phyloP scores from a whole-genome alignment of 2,797 vertebrate species.

The Gadopsis marmoratus region DNA sequence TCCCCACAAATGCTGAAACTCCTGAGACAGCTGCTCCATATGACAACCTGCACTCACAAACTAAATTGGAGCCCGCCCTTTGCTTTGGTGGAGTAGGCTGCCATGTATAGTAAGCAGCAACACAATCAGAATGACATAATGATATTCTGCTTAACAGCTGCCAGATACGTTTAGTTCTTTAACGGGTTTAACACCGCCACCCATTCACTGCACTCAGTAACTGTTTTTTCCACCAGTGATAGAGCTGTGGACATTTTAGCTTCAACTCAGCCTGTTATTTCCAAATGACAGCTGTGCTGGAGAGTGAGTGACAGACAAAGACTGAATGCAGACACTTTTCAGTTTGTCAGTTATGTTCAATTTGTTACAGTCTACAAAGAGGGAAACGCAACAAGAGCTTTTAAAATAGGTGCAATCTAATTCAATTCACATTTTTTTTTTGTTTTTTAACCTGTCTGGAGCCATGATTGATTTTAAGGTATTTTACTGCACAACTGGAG shows the following conservation, averaged over 20 bases:
- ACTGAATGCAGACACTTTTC: constrained; percentile 27
- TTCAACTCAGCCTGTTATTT: constrained; percentile 44
- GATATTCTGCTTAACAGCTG: constrained; percentile 37
- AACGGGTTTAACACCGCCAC: constrained; percentile 12
- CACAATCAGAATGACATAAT: constrained; percentile 48
- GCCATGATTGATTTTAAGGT: background rate
- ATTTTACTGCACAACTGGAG: background rate
- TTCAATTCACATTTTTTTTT: constrained; percentile 2
- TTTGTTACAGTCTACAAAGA: background rate
- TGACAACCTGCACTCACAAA: constrained; percentile 62
- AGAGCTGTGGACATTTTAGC: constrained; percentile 24
- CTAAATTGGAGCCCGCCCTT: constrained; percentile 39
- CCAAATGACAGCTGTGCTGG: constrained; percentile 41
- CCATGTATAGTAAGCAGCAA: constrained; percentile 10
- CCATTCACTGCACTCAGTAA: constrained; percentile 10
- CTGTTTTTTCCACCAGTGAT: constrained; percentile 8
- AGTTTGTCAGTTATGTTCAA: background rate
- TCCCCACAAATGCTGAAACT: constrained; percentile 32
- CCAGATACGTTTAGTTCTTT: constrained; percentile 25
- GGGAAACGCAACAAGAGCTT: background rate
- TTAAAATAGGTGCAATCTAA: background rate
- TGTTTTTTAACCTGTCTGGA: background rate
- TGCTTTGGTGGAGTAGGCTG: constrained; percentile 28
- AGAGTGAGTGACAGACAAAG: constrained; percentile 50
- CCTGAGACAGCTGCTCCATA: constrained; percentile 58